These are phyloP conservation scores for Cordilura impudica DNA, from an alignment of 2,888 invertebrate species.

Conservation along the genomic window DNA sequence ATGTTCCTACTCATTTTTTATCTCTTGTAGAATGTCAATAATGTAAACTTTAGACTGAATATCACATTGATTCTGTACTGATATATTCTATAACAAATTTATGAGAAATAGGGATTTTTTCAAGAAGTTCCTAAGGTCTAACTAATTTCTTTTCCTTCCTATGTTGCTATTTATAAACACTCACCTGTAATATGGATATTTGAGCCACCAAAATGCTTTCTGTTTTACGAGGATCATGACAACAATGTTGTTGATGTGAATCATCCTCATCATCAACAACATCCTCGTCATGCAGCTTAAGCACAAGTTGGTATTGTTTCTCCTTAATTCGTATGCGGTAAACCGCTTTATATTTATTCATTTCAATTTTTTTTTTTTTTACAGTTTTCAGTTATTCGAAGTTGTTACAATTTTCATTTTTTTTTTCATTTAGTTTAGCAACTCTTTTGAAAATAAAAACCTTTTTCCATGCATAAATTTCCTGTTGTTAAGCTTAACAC, in stretches of 20 bases:
- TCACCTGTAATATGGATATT: neutral
- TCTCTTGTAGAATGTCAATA: no score
- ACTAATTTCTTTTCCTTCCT: no score
- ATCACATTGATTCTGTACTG: no score
- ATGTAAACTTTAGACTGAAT: no score
- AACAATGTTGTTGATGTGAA: neutral
- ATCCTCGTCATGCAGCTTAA: neutral
- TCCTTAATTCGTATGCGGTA: slow-evolving; percentile 62
- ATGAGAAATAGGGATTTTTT: no score
- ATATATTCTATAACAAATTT: no score
- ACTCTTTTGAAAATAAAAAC: neutral
- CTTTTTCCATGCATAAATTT: neutral
- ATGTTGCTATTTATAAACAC: neutral
- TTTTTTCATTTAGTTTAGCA: neutral
- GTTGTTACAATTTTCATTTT: neutral
- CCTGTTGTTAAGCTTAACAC: neutral
- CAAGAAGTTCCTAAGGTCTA: no score
- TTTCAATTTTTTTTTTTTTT: no score
- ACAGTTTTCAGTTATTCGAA: neutral
- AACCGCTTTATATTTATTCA: slow-evolving; percentile 54
- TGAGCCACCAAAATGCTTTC: neutral
- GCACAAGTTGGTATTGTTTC: slow-evolving; percentile 43
- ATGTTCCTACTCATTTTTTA: no score
- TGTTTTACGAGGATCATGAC: neutral
- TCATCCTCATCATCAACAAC: neutral